Evolutionary conservation across 2,113 vertebrate species (phyloP).

Genomic region (Haemorhous mexicanus): DNA sequence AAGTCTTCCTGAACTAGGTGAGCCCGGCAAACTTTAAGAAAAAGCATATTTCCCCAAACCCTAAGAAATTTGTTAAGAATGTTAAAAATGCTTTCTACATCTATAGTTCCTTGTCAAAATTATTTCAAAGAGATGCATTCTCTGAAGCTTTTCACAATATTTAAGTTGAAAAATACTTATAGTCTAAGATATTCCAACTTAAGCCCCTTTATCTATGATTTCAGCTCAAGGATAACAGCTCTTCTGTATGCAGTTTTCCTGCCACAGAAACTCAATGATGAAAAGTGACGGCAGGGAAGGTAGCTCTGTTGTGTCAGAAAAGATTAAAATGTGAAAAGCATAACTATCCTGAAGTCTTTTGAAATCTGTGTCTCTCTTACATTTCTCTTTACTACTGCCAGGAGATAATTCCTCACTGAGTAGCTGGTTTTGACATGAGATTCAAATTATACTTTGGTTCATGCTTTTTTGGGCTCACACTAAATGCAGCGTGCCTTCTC

Average conservation of each 20-base stretch:
- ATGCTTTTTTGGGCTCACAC: not conserved
- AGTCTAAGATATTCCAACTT: not conserved
- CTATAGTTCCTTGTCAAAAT: constrained; percentile 42
- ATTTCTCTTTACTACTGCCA: not conserved
- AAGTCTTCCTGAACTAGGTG: not conserved
- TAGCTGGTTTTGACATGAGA: constrained; percentile 6
- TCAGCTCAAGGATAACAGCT: constrained; percentile 10
- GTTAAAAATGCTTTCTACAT: constrained; percentile 32
- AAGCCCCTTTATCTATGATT: constrained; percentile 15
- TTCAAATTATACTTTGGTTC: not conserved
- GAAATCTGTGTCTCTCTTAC: not conserved
- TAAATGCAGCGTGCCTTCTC: not conserved
- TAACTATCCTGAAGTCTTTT: not conserved
- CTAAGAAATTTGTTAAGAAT: constrained; percentile 15
- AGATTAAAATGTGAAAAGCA: constrained; percentile 33
- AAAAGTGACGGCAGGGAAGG: not conserved
- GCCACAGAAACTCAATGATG: not conserved
- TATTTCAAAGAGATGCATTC: constrained; percentile 19
- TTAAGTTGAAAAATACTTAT: constrained; percentile 28
- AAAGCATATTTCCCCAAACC: not conserved
- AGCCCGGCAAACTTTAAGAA: not conserved
- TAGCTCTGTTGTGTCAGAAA: constrained; percentile 3
- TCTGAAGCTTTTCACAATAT: constrained; percentile 32
- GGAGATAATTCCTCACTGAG: not conserved
- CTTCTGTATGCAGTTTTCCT: not conserved